phyloP scores from a whole-genome alignment of 2,797 vertebrate genomes.

The Thamnophis elegans region DNA sequence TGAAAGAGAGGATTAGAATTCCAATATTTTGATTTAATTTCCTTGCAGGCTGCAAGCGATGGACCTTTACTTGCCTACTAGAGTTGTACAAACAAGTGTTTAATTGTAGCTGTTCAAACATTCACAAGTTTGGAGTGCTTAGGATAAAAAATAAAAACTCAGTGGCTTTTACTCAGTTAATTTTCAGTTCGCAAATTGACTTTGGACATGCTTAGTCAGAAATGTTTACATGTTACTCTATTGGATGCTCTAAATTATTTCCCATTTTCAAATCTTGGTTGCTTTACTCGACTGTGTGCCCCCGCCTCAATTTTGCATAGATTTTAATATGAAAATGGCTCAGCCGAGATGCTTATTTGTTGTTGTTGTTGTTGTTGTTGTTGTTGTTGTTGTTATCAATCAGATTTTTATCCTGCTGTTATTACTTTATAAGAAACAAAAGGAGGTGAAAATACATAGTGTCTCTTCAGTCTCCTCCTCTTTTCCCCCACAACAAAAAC shows the following conservation, averaged over 20 bases:
- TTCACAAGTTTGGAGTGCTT: neutral
- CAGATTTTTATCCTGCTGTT: neutral
- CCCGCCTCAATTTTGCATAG: neutral
- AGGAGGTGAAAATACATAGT: neutral
- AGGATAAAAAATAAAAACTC: neutral
- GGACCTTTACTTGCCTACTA: neutral
- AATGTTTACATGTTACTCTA: neutral
- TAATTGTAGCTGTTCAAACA: neutral
- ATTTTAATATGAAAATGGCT: neutral
- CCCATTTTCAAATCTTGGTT: neutral
- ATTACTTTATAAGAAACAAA: neutral
- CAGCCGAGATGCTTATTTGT: neutral
- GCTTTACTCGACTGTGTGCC: neutral
- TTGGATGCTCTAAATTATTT: neutral
- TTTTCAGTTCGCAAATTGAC: neutral
- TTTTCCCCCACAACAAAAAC: neutral
- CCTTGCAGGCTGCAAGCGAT: neutral
- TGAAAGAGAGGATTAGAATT: constrained; percentile 13
- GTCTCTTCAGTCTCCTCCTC: neutral
- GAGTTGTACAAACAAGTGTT: neutral
- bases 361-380: neutral
- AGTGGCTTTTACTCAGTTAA: neutral
- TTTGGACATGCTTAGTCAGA: neutral
- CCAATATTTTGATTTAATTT: constrained; percentile 11
- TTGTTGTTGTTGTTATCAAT: neutral